Evolutionary conservation across 1,140 invertebrate species (phyloP).

Genomic region (Aleiodes sp.): DNA sequence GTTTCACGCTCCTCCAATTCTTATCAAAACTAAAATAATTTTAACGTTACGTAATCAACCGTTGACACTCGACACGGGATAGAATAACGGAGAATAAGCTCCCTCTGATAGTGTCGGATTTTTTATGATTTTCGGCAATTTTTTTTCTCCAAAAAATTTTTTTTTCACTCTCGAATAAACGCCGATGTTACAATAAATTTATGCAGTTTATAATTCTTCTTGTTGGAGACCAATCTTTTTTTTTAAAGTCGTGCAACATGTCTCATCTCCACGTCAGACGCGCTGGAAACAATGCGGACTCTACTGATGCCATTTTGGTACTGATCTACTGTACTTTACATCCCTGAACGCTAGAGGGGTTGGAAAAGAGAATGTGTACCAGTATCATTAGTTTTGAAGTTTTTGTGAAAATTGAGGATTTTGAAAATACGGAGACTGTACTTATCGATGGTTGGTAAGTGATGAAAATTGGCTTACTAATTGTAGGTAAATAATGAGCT

Average conservation of each 20-base stretch:
- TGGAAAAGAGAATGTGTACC: background rate
- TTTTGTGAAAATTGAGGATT: too few relatives aligned
- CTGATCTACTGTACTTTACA: background rate
- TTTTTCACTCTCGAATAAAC: background rate
- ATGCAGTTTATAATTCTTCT: background rate
- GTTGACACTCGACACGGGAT: conserved; percentile 7
- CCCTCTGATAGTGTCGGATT: background rate
- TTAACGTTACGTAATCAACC: background rate
- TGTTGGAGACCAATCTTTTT: background rate
- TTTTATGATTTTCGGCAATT: background rate
- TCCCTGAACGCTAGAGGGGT: background rate
- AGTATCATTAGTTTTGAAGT: too few relatives aligned
- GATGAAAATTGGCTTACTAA: too few relatives aligned
- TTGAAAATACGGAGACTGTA: too few relatives aligned
- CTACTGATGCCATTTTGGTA: background rate
- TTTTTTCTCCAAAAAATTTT: background rate
- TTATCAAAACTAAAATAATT: background rate
- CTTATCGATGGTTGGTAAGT: too few relatives aligned
- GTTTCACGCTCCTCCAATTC: background rate
- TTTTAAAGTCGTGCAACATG: background rate
- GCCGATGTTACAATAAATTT: background rate
- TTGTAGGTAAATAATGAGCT: too few relatives aligned
- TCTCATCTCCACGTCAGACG: background rate
- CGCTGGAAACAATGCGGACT: background rate
- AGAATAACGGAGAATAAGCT: background rate